Evolutionary conservation across 1,140 invertebrate species (phyloP), one percentile per base, ranked within the genome.

Genomic region (Archivesica marissinica): DNA sequence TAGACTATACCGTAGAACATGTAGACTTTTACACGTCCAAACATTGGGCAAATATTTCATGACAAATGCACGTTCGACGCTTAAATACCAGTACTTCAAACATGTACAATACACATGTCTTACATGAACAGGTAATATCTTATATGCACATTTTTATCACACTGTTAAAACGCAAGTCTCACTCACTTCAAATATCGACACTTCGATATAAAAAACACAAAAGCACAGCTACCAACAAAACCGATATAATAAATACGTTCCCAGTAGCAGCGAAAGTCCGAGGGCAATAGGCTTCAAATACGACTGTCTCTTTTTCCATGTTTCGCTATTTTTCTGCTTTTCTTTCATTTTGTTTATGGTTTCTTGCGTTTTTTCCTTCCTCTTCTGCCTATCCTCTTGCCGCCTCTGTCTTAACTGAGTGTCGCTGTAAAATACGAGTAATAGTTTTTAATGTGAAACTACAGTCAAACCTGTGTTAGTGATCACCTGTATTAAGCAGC

Each of bases 361-460:
- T 61, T 83, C 80, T 50, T 83, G 47, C n/a, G 80, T 83, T 28
- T 75, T 74, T 54, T 83, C 66, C 61, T 83, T 83, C 39, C 80
- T 38, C n/a, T 83, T 72, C 23, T 83, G 64, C 17, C 80, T 35
- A n/a, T 83, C 80, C 44, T 82, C 79, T 64, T 72, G 47, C 35
- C 70, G 56, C 11, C 80, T 35, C 52, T 75, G 68, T 64, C 80
- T 61, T 75, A 83, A 41, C 30, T 83, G 30, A 47, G 80, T 83
- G 0, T 47, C 68, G 75, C 80, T 83, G 56, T 38, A 74, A 64
- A 3, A n/a, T n/a, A n/a, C n/a, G n/a, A n/a, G n/a, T n/a, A 52
- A 1, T 30, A 70, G 11, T 33, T 7, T 9, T 7, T 33, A n/a
- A n/a, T n/a, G n/a, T n/a, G n/a, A n/a, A n/a, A n/a, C n/a, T n/a